A percentile compares a stretch with the other conserved stretches of the same genome.
Evolutionary conservation across 2,888 invertebrate genomes (phyloP).

Genomic region (Caenorhabditis japonica): DNA sequence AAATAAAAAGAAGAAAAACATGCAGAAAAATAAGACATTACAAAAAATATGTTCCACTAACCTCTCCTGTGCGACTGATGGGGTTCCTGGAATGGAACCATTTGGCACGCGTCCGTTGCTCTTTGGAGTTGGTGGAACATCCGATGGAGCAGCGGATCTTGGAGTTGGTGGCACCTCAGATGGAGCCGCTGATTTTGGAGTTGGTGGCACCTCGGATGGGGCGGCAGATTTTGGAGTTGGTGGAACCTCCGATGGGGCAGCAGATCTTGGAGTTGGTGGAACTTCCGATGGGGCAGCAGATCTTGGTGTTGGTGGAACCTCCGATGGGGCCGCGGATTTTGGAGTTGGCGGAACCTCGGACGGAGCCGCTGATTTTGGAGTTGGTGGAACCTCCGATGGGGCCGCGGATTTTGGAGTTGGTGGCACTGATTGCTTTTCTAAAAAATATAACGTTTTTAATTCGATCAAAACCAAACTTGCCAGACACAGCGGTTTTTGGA

Average conservation of each 20-base stretch:
- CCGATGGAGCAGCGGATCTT: constrained; percentile 52
- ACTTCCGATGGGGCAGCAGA: constrained; percentile 50
- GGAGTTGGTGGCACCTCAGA: constrained; percentile 62
- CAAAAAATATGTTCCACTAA: not conserved
- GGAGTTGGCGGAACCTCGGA: constrained; percentile 56
- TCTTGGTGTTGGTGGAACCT: constrained; percentile 57
- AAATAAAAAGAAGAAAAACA: not conserved
- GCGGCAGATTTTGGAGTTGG: constrained; percentile 58
- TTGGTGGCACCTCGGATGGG: constrained; percentile 55
- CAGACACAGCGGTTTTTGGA: constrained; percentile 59
- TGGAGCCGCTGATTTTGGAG: constrained; percentile 59
- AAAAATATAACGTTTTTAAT: constrained; percentile 2
- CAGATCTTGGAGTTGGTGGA: constrained; percentile 51
- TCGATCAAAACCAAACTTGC: constrained; percentile 5
- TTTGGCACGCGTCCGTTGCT: constrained; percentile 49
- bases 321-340: constrained; percentile 50
- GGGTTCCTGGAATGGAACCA: constrained; percentile 63
- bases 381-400: constrained; percentile 46
- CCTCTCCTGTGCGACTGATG: constrained; percentile 48
- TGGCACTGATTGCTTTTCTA: constrained; percentile 59
- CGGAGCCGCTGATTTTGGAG: constrained; percentile 54
- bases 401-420: constrained; percentile 57
- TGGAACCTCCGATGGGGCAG: constrained; percentile 52
- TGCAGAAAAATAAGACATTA: not conserved
- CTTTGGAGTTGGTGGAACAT: constrained; percentile 54